A percentile compares a stretch with the other conserved stretches of the same genome.
Conservation (phyloP, 2,888 invertebrate genomes). For the Atrina japonica region DNA sequence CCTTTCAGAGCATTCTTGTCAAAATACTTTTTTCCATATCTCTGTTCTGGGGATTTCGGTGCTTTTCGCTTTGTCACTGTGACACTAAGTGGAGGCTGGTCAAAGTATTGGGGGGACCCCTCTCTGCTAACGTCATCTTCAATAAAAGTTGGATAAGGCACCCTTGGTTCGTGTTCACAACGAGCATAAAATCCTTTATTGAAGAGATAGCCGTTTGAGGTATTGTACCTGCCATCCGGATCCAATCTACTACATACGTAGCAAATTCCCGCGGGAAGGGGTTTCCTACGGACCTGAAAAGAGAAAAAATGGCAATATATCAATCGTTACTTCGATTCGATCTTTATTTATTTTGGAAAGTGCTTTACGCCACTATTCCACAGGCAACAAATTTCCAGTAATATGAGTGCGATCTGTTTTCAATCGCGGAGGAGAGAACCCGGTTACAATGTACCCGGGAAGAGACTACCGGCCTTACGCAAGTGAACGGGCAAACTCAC, state of each 20-base stretch:
- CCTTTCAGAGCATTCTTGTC: conserved; percentile 6
- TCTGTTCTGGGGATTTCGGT: conserved; percentile 10
- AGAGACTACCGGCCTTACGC: too few relatives aligned
- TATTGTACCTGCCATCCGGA: conserved; percentile 52
- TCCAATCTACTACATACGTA: conserved; percentile 64
- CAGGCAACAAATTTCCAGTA: too few relatives aligned
- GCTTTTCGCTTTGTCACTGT: conserved; percentile 22
- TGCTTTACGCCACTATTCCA: not conserved
- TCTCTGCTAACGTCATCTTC: conserved; percentile 30
- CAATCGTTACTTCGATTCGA: not conserved
- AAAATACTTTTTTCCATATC: conserved; percentile 27
- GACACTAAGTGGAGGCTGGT: conserved; percentile 17
- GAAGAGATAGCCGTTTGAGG: conserved; percentile 59
- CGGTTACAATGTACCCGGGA: too few relatives aligned
- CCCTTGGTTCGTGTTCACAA: conserved; percentile 58
- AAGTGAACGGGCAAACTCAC: too few relatives aligned
- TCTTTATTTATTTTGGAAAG: not conserved
- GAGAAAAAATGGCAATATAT: not conserved
- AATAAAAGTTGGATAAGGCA: conserved; percentile 60
- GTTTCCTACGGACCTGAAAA: conserved; percentile 56
- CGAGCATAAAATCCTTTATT: conserved; percentile 54
- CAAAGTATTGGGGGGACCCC: conserved; percentile 11
- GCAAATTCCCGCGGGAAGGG: conserved; percentile 56
- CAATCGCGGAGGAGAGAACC: too few relatives aligned
- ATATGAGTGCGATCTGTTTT: too few relatives aligned